phyloP scores from a whole-genome alignment of 2,113 vertebrate genomes.

The Butorides virescens region DNA sequence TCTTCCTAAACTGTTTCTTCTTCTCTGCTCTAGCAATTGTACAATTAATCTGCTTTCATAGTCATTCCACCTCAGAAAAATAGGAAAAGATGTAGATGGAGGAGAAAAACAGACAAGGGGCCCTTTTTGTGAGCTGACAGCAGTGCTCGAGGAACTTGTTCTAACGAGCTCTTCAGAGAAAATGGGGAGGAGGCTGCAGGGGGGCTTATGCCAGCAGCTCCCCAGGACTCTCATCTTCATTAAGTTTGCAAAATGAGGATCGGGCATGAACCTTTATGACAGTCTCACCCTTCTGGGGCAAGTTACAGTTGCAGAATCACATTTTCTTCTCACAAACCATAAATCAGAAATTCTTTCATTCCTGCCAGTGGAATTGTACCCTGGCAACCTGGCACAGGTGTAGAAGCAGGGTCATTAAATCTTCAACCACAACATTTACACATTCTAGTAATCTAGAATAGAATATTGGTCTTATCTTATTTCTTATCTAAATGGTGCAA shows the following conservation, averaged over 20 bases:
- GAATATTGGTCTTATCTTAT: neutral
- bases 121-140: neutral
- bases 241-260: neutral
- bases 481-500: neutral
- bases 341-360: neutral
- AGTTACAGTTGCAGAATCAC: neutral
- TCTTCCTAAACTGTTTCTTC: neutral
- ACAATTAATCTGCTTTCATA: neutral
- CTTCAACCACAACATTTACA: neutral
- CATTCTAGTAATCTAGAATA: neutral
- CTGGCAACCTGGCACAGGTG: neutral
- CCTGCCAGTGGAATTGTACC: neutral
- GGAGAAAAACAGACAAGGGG: neutral
- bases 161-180: neutral
- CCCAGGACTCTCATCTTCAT: neutral
- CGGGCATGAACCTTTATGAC: neutral
- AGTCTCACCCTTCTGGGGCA: neutral
- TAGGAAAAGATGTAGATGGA: neutral
- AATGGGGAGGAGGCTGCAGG: neutral
- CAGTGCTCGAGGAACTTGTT: neutral
- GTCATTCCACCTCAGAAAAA: neutral
- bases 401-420: neutral
- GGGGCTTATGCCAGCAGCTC: neutral
- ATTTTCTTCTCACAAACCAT: neutral
- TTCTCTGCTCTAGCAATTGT: neutral